Conservation (phyloP, 2,888 invertebrate species). For the Hirtodrosophila cameraria region DNA sequence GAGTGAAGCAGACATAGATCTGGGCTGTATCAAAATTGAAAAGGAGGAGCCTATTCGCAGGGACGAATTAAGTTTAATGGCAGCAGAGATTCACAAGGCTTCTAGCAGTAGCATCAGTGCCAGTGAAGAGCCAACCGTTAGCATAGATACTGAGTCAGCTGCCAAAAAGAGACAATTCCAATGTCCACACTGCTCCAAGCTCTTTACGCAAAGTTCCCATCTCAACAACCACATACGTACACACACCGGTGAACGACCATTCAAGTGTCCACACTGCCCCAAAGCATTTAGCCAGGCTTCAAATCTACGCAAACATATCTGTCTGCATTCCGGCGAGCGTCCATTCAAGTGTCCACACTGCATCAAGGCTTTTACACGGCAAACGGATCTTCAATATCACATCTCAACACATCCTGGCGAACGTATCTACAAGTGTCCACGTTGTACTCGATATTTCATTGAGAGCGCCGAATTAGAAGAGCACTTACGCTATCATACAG, state of each 20-base stretch:
- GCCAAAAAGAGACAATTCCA: background rate
- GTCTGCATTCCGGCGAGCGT: constrained; percentile 85
- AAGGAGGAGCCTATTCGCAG: too few relatives aligned
- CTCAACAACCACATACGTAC: constrained; percentile 21
- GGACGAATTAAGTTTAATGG: too few relatives aligned
- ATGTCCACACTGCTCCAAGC: constrained; percentile 11
- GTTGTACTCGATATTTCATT: background rate
- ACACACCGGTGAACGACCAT: constrained; percentile 25
- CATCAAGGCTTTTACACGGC: constrained; percentile 85
- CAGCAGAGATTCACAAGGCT: too few relatives aligned
- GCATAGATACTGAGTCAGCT: too few relatives aligned
- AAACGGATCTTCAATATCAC: constrained; percentile 84
- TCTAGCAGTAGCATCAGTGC: too few relatives aligned
- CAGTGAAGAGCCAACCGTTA: too few relatives aligned
- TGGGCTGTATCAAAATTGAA: too few relatives aligned
- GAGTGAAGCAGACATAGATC: too few relatives aligned
- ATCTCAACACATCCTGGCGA: constrained; percentile 1
- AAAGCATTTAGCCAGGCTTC: constrained; percentile 18
- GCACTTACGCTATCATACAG: background rate
- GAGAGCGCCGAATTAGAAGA: background rate
- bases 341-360: constrained; percentile 86
- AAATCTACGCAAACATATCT: constrained; percentile 85
- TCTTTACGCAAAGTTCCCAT: constrained; percentile 1
- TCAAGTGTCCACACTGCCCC: constrained; percentile 8
- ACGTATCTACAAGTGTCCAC: background rate